Evolutionary conservation across 2,888 invertebrate genomes (phyloP).

Genomic region (Meteorus colon): DNA sequence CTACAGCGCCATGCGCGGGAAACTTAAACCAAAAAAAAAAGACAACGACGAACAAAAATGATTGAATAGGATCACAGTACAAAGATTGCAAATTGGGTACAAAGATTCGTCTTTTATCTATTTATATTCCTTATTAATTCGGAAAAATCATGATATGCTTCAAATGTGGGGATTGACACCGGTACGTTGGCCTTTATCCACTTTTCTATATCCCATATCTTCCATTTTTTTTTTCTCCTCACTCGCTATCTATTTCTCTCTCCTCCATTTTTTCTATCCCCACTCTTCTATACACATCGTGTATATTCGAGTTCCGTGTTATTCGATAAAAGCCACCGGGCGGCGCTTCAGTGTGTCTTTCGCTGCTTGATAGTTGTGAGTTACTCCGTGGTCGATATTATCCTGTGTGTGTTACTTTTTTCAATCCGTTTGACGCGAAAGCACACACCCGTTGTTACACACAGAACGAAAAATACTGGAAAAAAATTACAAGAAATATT

Average conservation of each 20-base stretch:
- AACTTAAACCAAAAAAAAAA: conserved; percentile 15
- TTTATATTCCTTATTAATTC: background rate
- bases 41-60: background rate
- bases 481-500: too few relatives aligned
- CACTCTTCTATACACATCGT: background rate
- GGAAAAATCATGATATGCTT: background rate
- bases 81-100: background rate
- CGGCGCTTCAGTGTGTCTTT: conserved; percentile 22
- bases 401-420: conserved; percentile 12
- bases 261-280: background rate
- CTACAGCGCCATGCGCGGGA: conserved; percentile 22
- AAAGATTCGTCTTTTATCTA: conserved; percentile 25
- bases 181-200: background rate
- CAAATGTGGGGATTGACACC: background rate
- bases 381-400: conserved; percentile 21
- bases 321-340: conserved; percentile 31
- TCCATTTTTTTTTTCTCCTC: background rate
- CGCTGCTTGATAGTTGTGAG: background rate
- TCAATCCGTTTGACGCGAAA: conserved; percentile 9
- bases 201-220: background rate
- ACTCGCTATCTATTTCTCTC: background rate
- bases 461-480: background rate
- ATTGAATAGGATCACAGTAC: conserved; percentile 12
- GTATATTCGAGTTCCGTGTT: conserved; percentile 10
- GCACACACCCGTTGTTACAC: conserved; percentile 7